Evolutionary conservation across 2,113 vertebrate species (phyloP).

Genomic region (Scophthalmus maximus): DNA sequence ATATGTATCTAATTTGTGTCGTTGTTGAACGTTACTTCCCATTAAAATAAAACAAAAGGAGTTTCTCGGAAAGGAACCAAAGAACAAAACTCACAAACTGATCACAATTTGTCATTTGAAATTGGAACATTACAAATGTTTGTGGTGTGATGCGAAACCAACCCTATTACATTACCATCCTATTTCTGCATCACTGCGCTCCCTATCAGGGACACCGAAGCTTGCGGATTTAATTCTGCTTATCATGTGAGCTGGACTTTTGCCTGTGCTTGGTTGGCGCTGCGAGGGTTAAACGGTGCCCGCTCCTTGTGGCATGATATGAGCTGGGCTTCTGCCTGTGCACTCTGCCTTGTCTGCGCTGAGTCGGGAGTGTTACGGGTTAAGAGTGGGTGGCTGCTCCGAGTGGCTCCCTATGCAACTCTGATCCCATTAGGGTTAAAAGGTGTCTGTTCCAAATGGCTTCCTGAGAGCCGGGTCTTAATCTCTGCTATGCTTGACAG

Average conservation of each 20-base stretch:
- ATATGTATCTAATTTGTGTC: background rate
- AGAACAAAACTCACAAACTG: background rate
- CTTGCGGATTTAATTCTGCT: conserved; percentile 67
- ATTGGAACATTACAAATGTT: conserved; percentile 16
- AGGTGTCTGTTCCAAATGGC: conserved; percentile 71
- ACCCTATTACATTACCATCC: conserved; percentile 32
- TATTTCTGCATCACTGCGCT: conserved; percentile 45
- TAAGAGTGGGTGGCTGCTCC: conserved; percentile 61
- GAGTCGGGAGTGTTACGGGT: conserved; percentile 60
- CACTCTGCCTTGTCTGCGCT: conserved; percentile 66
- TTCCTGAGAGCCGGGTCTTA: conserved; percentile 59
- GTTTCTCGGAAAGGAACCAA: background rate
- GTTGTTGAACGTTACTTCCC: background rate
- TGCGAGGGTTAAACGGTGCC: conserved; percentile 72
- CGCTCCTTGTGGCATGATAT: conserved; percentile 75
- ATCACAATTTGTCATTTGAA: conserved; percentile 18
- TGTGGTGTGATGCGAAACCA: conserved; percentile 35
- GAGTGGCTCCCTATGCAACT: conserved; percentile 59
- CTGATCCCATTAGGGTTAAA: conserved; percentile 69
- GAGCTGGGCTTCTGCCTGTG: conserved; percentile 75
- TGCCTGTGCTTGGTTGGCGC: conserved; percentile 62
- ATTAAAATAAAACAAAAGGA: background rate
- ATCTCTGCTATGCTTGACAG: conserved; percentile 58
- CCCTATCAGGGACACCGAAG: conserved; percentile 57
- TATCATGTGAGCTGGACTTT: conserved; percentile 67